Percentiles rank a stretch among this genome's conserved stretches.
Conservation (phyloP, 1,140 invertebrate species). For the Stegodyphus dumicola region DNA sequence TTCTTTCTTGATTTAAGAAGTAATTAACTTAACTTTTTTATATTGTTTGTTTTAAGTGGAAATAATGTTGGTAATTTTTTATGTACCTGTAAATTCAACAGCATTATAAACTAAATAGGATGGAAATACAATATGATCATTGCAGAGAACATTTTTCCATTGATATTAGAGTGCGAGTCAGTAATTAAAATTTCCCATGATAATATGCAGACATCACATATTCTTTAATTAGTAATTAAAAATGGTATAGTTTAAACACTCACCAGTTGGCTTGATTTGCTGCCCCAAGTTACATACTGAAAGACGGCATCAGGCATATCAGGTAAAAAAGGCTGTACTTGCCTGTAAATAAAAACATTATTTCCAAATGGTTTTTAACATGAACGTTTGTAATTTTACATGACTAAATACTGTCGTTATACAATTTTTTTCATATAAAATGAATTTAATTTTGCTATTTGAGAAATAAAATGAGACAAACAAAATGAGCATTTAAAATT, state of each 20-base stretch:
- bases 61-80: no score
- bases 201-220: background rate
- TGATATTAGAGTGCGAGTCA: no score
- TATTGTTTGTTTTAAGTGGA: no score
- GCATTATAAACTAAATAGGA: no score
- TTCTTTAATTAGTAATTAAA: background rate
- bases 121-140: no score
- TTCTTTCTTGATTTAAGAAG: no score
- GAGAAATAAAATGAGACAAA: no score
- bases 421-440: background rate
- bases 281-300: constrained; percentile 68
- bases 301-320: constrained; percentile 62
- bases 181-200: no score
- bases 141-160: no score
- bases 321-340: constrained; percentile 53
- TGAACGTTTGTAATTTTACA: background rate
- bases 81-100: no score
- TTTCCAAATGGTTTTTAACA: background rate
- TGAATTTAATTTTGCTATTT: background rate
- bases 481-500: background rate
- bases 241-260: background rate
- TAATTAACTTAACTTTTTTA: no score
- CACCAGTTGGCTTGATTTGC: constrained; percentile 66
- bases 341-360: constrained; percentile 8
- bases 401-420: background rate